These are phyloP conservation scores for Chloebia gouldiae DNA, from an alignment of 2,113 vertebrate genomes.

Conservation along the genomic window DNA sequence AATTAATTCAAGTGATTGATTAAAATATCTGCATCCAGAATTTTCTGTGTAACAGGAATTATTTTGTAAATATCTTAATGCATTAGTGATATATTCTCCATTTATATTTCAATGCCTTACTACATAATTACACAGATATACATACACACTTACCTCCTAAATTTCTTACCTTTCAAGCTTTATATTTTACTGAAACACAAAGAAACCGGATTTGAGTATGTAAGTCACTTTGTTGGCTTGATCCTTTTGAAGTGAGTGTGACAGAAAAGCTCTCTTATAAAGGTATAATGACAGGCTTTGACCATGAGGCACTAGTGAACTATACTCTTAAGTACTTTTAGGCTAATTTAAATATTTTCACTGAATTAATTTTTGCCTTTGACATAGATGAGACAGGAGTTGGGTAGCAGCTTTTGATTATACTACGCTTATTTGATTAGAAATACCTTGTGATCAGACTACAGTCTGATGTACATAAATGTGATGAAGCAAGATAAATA, in stretches of 20 bases:
- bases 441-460: neutral
- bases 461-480: neutral
- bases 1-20: neutral
- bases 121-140: neutral
- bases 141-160: fast-evolving
- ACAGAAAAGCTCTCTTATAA: neutral
- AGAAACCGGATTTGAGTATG: neutral
- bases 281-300: neutral
- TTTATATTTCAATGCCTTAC: neutral
- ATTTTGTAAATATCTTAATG: neutral
- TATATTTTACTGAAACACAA: neutral
- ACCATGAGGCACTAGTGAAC: neutral
- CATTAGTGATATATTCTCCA: neutral
- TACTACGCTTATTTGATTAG: neutral
- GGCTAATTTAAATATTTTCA: neutral
- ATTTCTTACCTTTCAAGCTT: neutral
- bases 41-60: neutral
- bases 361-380: neutral
- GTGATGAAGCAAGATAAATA: neutral
- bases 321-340: neutral
- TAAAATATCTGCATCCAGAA: neutral
- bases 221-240: neutral
- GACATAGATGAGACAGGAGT: neutral
- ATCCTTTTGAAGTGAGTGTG: neutral
- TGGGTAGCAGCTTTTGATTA: neutral